Evolutionary conservation across 2,113 vertebrate genomes (phyloP).

Genomic region (Poeciliopsis occidentalis): DNA sequence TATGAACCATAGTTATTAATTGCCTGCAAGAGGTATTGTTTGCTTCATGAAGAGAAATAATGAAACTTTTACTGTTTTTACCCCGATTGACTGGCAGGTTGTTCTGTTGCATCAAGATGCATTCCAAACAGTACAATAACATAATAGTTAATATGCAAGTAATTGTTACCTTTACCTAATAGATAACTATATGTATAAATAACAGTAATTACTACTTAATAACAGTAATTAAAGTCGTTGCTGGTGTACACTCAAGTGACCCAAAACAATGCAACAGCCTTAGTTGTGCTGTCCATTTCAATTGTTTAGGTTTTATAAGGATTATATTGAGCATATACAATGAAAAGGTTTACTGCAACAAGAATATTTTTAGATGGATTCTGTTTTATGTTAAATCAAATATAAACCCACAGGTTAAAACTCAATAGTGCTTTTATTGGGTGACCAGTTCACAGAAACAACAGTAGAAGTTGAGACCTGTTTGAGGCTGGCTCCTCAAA

Average conservation of each 20-base stretch:
- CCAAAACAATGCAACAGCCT: no score
- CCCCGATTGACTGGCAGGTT: constrained; percentile 15
- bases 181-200: not conserved
- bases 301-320: not conserved
- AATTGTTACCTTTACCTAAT: no score
- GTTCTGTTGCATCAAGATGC: constrained; percentile 59
- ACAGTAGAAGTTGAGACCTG: constrained; percentile 6
- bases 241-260: not conserved
- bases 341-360: constrained; percentile 38
- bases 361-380: constrained; percentile 36
- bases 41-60: no score
- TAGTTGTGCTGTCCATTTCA: no score
- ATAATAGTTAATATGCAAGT: not conserved
- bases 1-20: constrained; percentile 1
- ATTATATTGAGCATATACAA: constrained; percentile 1
- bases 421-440: constrained; percentile 29
- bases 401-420: constrained; percentile 6
- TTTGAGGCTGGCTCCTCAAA: constrained; percentile 75
- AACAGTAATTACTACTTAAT: not conserved
- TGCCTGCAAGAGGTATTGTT: not conserved
- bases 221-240: not conserved
- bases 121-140: constrained; percentile 52
- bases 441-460: constrained; percentile 57
- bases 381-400: constrained; percentile 29
- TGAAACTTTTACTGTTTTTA: not conserved